Percentiles rank a stretch among this genome's conserved stretches.
These are phyloP conservation scores for Lateolabrax maculatus DNA, from an alignment of 2,797 vertebrate genomes.

Conservation along the genomic window DNA sequence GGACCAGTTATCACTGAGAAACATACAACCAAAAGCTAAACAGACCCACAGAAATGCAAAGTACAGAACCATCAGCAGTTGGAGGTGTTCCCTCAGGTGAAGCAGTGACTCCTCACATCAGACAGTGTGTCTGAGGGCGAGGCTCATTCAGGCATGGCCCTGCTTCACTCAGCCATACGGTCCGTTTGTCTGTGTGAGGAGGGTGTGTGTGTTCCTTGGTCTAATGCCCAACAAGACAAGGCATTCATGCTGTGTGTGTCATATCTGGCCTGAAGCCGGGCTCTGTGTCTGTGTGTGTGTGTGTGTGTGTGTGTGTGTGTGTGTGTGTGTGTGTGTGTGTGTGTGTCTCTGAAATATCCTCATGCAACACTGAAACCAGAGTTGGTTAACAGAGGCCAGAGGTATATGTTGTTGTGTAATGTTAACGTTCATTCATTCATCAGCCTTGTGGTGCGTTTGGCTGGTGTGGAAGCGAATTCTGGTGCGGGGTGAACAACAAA, in stretches of 20 bases:
- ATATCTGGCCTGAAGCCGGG: constrained; percentile 3
- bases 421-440: no score
- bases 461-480: no score
- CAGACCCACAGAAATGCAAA: neutral
- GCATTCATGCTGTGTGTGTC: constrained; percentile 33
- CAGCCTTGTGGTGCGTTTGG: no score
- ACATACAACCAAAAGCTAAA: neutral
- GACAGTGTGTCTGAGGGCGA: constrained; percentile 18
- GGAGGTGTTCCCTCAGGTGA: no score
- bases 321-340: neutral
- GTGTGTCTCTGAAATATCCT: neutral
- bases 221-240: constrained; percentile 10
- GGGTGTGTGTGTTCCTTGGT: constrained; percentile 28
- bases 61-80: neutral
- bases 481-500: no score
- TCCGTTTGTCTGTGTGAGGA: neutral
- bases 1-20: constrained; percentile 4
- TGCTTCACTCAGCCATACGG: neutral
- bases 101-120: neutral
- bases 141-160: neutral
- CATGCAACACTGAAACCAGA: neutral
- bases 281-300: neutral
- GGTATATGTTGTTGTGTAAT: neutral
- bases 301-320: neutral
- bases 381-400: neutral